Evolutionary conservation across 2,888 invertebrate species (phyloP).

Genomic region (Microchrysa polita): DNA sequence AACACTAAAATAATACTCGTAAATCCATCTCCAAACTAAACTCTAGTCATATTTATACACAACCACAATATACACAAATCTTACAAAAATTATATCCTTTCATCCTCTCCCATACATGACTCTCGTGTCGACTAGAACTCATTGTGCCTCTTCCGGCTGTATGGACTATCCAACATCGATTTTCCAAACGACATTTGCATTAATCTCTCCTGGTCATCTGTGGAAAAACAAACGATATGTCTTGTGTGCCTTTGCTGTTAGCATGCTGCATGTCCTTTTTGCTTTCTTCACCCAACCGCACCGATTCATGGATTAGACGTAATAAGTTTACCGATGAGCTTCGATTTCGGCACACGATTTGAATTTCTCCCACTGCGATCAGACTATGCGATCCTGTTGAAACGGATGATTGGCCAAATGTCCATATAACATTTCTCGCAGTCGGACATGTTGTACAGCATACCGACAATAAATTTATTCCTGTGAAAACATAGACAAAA

Average conservation of each 20-base stretch:
- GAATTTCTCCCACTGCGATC: conserved; percentile 63
- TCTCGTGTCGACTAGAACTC: conserved; percentile 62
- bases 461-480: conserved; percentile 92
- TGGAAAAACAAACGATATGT: conserved; percentile 60
- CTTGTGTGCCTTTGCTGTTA: conserved; percentile 50
- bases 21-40: too few relatives aligned
- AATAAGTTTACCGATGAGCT: conserved; percentile 62
- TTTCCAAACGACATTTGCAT: conserved; percentile 52
- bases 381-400: conserved; percentile 64
- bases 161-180: conserved; percentile 51
- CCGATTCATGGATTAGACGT: conserved; percentile 61
- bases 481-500: conserved; percentile 63
- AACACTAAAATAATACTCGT: not conserved
- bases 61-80: too few relatives aligned
- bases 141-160: conserved; percentile 53
- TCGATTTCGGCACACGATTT: conserved; percentile 62
- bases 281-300: conserved; percentile 59
- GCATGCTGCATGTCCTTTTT: conserved; percentile 50
- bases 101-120: conserved; percentile 60
- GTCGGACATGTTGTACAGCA: conserved; percentile 88
- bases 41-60: too few relatives aligned
- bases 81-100: too few relatives aligned
- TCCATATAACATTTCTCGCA: conserved; percentile 74
- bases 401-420: conserved; percentile 70
- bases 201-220: conserved; percentile 57